Conservation (phyloP, 2,888 invertebrate species). For the Sarcophaga variegata region DNA sequence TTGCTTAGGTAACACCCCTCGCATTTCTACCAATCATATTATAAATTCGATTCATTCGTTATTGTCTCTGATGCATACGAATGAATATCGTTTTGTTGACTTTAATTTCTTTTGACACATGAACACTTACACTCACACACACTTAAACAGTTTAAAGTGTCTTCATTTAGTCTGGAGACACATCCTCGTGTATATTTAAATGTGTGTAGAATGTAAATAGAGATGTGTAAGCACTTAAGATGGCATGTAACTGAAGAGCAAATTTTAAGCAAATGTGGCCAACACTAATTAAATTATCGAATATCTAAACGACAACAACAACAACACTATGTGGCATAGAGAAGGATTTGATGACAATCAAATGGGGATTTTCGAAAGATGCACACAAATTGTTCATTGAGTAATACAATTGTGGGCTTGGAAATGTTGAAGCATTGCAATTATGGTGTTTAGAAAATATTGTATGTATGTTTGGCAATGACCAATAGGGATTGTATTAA, state of each 20-base stretch:
- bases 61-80: constrained; percentile 2
- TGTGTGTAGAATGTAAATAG: not conserved
- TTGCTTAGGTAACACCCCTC: not conserved
- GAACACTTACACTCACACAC: no score
- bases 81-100: constrained; percentile 24
- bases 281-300: constrained; percentile 23
- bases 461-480: no score
- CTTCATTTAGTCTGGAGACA: constrained; percentile 2
- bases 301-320: no score
- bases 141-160: constrained; percentile 13
- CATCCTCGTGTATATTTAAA: not conserved
- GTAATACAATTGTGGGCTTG: no score
- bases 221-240: not conserved
- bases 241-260: not conserved
- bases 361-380: no score
- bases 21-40: not conserved
- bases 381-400: no score
- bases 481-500: no score
- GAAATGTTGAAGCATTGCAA: no score
- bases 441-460: no score
- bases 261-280: constrained; percentile 18
- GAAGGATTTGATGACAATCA: no score
- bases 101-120: constrained; percentile 34
- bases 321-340: no score
- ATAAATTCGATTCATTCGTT: not conserved